Evolutionary conservation across 2,797 vertebrate species (phyloP), one percentile per base, ranked within the genome.

Genomic region (Coregonus sp.): DNA sequence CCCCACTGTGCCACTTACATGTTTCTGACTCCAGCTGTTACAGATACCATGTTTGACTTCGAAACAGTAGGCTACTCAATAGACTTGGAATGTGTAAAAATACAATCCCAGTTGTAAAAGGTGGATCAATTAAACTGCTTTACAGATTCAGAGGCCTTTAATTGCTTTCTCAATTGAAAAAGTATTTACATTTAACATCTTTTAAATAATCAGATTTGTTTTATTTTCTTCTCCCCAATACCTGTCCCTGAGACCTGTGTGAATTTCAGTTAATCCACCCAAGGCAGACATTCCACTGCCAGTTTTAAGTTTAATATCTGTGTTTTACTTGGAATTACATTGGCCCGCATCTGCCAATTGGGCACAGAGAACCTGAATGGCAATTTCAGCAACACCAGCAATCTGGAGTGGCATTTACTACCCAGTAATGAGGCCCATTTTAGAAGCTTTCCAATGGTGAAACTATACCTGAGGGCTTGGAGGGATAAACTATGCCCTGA

Each of bases 321-420:
- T 40, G 47, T 86, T 87, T 86, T 87, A 83, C 82, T 89, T 82
- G 74, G 81, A 83, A 78, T 74, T 79, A 40, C 61, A 29, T 86
- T 84, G 82, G 77, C 86, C 81, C 7, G 40, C 40, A n/a, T 52
- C 61, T 35, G 63, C 25, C 29, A 67, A 82, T 79, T 73, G 77
- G 73, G 75, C 35, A 50, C 77, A 80, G 37, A 33, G 56, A 87
- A 78, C 81, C 79, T 82, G 77, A 89, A 82, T 77, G 73, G 82
- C 82, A 89, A 90, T 91, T 89, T 89, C 79, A 80, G 81, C 61
- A 54, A 72, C 72, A 86, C 76, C 31, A 54, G 84, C 76, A 77
- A 85, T 72, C 77, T 85, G 73, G 76, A 86, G 77, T 81, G 86
- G 79, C 86, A 90, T 89, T 91, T 89, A 86, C 86, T 82, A 83